phyloP scores from a whole-genome alignment of 2,797 vertebrate genomes.

The Sebastolobus altivelis region DNA sequence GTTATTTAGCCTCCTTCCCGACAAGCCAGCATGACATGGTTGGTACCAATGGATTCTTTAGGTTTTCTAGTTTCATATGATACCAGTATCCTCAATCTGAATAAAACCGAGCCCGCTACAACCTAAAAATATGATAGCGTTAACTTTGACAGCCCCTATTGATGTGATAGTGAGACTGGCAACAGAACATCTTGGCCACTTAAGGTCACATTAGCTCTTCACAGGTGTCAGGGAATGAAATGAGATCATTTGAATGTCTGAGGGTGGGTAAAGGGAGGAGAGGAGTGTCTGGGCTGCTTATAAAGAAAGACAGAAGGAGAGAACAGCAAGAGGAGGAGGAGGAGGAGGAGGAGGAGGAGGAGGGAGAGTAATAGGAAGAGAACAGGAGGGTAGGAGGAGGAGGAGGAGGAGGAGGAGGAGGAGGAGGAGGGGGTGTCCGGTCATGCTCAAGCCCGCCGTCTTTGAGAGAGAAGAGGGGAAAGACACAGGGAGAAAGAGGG shows the following conservation, averaged over 20 bases:
- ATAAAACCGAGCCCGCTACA: too few relatives aligned
- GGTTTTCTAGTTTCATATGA: too few relatives aligned
- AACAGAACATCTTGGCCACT: conserved; percentile 80
- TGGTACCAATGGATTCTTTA: too few relatives aligned
- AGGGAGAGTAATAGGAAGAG: conserved; percentile 61
- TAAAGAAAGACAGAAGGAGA: conserved; percentile 68
- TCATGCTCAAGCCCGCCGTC: conserved; percentile 81
- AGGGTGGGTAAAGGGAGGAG: conserved; percentile 72
- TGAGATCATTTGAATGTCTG: conserved; percentile 87
- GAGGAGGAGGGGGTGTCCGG: conserved; percentile 76
- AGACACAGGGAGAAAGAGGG: conserved; percentile 81
- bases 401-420: conserved; percentile 36
- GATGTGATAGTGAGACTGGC: conserved; percentile 27
- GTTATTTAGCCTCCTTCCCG: too few relatives aligned
- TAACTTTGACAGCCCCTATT: neutral
- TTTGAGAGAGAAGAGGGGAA: conserved; percentile 84
- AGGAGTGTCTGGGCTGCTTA: conserved; percentile 55
- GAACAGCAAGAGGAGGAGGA: conserved; percentile 51
- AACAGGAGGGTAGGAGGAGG: conserved; percentile 43
- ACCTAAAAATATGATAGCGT: too few relatives aligned
- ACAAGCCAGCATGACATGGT: too few relatives aligned
- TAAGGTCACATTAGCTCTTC: conserved; percentile 85
- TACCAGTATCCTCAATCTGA: too few relatives aligned
- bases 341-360: conserved; percentile 45
- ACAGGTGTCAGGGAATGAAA: conserved; percentile 88